Percentiles rank a stretch among this genome's conserved stretches.
Evolutionary conservation across 1,140 invertebrate species (phyloP).

Genomic region (Penaeus vannamei): DNA sequence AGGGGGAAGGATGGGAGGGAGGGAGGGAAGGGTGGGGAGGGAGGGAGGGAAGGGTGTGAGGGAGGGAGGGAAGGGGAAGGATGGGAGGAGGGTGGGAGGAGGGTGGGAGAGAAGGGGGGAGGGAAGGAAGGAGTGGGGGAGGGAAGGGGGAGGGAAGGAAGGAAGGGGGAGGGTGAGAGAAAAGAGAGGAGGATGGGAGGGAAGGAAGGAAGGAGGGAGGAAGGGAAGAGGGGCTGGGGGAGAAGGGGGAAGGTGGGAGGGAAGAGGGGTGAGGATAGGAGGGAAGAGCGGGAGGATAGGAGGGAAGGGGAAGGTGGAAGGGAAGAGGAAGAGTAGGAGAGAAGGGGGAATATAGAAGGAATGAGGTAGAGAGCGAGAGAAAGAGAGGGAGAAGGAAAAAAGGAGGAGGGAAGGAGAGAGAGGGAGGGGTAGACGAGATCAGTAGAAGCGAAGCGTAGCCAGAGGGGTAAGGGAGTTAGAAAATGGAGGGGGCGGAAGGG

Average conservation of each 20-base stretch:
- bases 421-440: neutral
- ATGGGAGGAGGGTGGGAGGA: neutral
- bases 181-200: neutral
- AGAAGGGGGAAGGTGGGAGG: too few species aligned
- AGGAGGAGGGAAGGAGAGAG: neutral
- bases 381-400: neutral
- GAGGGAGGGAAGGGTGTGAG: neutral
- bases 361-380: neutral
- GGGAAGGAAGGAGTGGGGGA: conserved; percentile 19
- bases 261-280: neutral
- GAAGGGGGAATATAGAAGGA: neutral
- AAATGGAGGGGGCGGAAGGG: neutral
- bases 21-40: neutral
- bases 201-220: conserved; percentile 7
- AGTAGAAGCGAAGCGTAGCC: neutral
- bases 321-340: neutral
- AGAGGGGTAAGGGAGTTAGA: neutral
- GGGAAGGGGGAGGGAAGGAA: neutral
- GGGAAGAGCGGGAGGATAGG: neutral
- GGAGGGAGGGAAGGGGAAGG: neutral
- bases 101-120: neutral
- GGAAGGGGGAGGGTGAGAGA: conserved; percentile 3
- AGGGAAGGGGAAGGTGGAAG: neutral
- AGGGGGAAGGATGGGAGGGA: neutral
- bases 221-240: neutral